These are phyloP conservation scores for Caracal caracal DNA, from an alignment of 2,113 vertebrate species.

Conservation along the genomic window DNA sequence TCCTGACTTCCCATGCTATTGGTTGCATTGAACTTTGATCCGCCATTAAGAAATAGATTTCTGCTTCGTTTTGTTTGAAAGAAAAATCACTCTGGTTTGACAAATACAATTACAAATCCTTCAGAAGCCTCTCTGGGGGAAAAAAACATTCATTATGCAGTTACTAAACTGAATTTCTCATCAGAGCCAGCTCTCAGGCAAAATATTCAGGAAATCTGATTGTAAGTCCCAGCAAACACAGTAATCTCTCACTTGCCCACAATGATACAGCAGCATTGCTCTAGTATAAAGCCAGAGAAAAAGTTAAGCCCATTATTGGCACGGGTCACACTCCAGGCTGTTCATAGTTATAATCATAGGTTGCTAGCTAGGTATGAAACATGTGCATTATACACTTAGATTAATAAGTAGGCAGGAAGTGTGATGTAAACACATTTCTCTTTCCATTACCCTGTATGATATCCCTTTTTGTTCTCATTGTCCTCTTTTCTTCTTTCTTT, in stretches of 20 bases:
- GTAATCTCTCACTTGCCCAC: neutral
- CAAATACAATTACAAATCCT: conserved; percentile 24
- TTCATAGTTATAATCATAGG: neutral
- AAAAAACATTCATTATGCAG: neutral
- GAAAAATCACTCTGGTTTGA: neutral
- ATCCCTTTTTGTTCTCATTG: neutral
- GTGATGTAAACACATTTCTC: neutral
- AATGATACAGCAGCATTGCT: neutral
- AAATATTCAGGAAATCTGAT: conserved; percentile 12
- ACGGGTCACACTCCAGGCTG: neutral
- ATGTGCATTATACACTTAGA: neutral
- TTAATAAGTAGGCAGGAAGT: neutral
- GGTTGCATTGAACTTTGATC: neutral
- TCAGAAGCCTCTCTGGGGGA: neutral
- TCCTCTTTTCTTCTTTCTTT: neutral
- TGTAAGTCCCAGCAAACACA: neutral
- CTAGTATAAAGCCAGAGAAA: neutral
- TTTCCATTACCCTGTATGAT: neutral
- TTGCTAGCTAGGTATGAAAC: neutral
- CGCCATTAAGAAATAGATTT: conserved; percentile 16
- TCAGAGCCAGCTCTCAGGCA: neutral
- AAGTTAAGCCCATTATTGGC: neutral
- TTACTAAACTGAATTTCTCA: neutral
- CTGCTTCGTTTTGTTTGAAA: neutral
- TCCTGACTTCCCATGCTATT: neutral